These are phyloP conservation scores for Drosophila insularis DNA, from an alignment of 1,140 invertebrate genomes.

Conservation along the genomic window DNA sequence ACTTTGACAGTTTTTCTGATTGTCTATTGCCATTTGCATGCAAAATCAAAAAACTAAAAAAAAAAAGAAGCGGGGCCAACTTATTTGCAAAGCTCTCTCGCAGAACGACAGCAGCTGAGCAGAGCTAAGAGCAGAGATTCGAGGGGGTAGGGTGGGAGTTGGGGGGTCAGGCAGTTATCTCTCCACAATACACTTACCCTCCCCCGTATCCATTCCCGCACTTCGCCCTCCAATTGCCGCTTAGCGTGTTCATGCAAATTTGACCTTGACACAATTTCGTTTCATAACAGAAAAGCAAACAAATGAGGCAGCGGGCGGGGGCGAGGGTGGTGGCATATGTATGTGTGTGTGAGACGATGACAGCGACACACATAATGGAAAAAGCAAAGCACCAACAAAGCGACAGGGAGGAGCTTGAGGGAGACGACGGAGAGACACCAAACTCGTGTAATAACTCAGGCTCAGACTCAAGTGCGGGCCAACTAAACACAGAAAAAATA, in stretches of 20 bases:
- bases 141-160: neutral
- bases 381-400: neutral
- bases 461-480: conserved; percentile 64
- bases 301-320: conserved; percentile 60
- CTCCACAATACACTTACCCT: neutral
- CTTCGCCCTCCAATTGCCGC: conserved; percentile 31
- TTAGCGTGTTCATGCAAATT: conserved; percentile 79
- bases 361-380: conserved; percentile 43
- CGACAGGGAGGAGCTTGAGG: conserved; percentile 16
- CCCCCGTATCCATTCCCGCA: neutral
- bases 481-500: conserved; percentile 37
- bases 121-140: neutral
- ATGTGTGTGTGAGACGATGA: conserved; percentile 44
- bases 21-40: conserved; percentile 35
- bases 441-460: conserved; percentile 71
- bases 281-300: conserved; percentile 78
- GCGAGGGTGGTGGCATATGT: conserved; percentile 15
- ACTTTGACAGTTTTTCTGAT: conserved; percentile 44
- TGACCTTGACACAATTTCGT: conserved; percentile 78
- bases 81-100: conserved; percentile 53
- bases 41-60: conserved; percentile 20
- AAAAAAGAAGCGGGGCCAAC: conserved; percentile 31
- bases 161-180: neutral
- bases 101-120: conserved; percentile 53
- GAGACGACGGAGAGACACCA: conserved; percentile 40